These are phyloP conservation scores for Montipora efflorescens DNA, from an alignment of 64 coral and sea anemone species.

Conservation along the genomic window DNA sequence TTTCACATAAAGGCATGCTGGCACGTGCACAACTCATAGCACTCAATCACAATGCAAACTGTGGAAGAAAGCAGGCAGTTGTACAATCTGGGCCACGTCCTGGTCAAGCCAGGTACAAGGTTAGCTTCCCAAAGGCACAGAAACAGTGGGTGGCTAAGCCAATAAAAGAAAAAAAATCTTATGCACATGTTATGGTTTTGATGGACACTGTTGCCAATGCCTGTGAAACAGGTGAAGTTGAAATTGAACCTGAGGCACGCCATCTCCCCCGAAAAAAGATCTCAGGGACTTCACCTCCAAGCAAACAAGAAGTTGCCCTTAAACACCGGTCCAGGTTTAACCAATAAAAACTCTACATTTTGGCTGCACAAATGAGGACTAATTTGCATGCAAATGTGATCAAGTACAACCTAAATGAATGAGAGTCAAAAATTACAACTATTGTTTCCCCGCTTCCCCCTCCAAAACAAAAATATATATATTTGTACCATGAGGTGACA, in stretches of 20 bases:
- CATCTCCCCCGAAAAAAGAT: constrained; percentile 37
- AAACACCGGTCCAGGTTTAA: constrained; percentile 39
- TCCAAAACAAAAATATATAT: too few species aligned
- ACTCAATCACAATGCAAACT: not conserved
- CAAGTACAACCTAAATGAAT: too few species aligned
- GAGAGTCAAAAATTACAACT: too few species aligned
- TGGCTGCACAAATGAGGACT: too few species aligned
- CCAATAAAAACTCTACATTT: too few species aligned
- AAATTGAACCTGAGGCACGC: not conserved
- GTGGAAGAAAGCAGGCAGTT: too few species aligned
- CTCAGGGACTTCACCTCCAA: constrained; percentile 23
- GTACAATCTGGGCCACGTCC: too few species aligned
- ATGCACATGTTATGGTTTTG: constrained; percentile 22
- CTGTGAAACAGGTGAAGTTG: not conserved
- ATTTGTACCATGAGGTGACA: too few species aligned
- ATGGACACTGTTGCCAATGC: constrained; percentile 4
- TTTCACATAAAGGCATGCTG: constrained; percentile 48
- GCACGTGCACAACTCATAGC: constrained; percentile 44
- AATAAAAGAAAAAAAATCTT: constrained; percentile 22
- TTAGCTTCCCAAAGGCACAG: constrained; percentile 16
- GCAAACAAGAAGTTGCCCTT: constrained; percentile 43
- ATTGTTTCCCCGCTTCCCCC: too few species aligned
- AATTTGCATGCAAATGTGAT: too few species aligned
- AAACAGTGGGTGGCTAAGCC: constrained; percentile 53
- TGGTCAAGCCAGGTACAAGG: too few species aligned